Percentiles rank a stretch among this genome's conserved stretches.
phyloP scores from a whole-genome alignment of 2,113 vertebrate genomes.

The Rhodinocichla rosea region DNA sequence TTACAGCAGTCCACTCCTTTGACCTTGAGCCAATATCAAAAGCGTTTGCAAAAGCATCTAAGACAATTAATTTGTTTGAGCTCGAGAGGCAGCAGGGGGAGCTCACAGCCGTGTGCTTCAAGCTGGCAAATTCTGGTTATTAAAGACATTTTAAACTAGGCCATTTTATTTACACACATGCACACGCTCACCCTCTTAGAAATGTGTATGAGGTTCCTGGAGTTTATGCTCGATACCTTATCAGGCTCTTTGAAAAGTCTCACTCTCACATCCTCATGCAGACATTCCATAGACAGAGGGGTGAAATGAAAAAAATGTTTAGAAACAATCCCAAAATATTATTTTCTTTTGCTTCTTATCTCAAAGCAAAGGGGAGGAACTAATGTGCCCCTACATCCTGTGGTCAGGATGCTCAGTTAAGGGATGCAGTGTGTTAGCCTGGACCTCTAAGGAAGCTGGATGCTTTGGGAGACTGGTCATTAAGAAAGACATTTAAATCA shows the following conservation, averaged over 20 bases:
- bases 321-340: not conserved
- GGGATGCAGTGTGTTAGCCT: not conserved
- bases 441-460: not conserved
- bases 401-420: not conserved
- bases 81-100: slow-evolving; percentile 33
- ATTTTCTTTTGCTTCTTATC: not conserved
- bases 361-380: not conserved
- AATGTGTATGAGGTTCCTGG: not conserved
- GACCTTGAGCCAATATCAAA: slow-evolving; percentile 62
- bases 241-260: not conserved
- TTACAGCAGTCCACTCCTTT: not conserved
- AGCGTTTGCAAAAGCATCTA: not conserved
- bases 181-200: not conserved
- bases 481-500: not conserved
- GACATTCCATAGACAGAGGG: not conserved
- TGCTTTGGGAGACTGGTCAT: not conserved
- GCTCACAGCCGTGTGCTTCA: slow-evolving; percentile 2
- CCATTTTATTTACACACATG: slow-evolving; percentile 15
- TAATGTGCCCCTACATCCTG: not conserved
- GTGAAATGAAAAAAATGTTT: not conserved
- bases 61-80: not conserved
- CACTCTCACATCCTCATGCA: not conserved
- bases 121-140: not conserved
- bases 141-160: slow-evolving; percentile 34
- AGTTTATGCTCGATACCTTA: not conserved